These are phyloP conservation scores for Drosophila novamexicana DNA, from an alignment of 1,140 invertebrate genomes.

Conservation along the genomic window DNA sequence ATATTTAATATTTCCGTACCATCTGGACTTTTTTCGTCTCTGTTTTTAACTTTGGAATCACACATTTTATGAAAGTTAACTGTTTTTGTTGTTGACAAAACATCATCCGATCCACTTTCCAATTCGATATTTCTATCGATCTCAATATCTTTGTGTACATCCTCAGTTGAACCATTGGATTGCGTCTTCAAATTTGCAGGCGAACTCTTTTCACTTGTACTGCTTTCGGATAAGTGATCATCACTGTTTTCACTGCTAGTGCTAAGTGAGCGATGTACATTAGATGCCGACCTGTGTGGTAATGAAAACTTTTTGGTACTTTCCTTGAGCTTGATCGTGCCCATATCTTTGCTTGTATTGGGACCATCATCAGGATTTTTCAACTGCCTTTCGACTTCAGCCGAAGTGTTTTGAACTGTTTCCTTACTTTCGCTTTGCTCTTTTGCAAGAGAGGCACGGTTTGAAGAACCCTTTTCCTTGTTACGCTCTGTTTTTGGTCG, in stretches of 20 bases:
- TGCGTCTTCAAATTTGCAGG: conserved; percentile 48
- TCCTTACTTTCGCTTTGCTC: conserved; percentile 51
- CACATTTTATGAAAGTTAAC: conserved; percentile 19
- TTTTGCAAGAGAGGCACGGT: conserved; percentile 26
- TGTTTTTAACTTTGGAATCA: conserved; percentile 6
- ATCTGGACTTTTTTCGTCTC: conserved; percentile 28
- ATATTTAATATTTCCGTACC: conserved; percentile 13
- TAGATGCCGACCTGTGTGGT: conserved; percentile 41
- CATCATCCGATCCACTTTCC: conserved; percentile 22
- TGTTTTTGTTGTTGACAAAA: conserved; percentile 11
- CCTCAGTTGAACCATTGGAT: conserved; percentile 43
- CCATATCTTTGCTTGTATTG: conserved; percentile 11
- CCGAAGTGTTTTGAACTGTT: conserved; percentile 4
- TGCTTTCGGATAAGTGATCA: conserved; percentile 65
- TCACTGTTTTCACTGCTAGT: conserved; percentile 71
- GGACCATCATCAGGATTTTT: conserved; percentile 41
- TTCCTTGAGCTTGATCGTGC: conserved; percentile 37
- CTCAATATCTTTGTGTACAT: conserved; percentile 39
- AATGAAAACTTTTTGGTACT: conserved; percentile 41
- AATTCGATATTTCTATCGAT: conserved; percentile 19
- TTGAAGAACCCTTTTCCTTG: conserved; percentile 36
- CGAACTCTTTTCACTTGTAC: conserved; percentile 72
- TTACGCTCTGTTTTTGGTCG: conserved; percentile 46
- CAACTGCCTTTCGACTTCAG: conserved; percentile 12
- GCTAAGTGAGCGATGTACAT: conserved; percentile 57